These are phyloP conservation scores for Setophaga kirtlandii DNA, from an alignment of 2,113 vertebrate species.

Conservation along the genomic window DNA sequence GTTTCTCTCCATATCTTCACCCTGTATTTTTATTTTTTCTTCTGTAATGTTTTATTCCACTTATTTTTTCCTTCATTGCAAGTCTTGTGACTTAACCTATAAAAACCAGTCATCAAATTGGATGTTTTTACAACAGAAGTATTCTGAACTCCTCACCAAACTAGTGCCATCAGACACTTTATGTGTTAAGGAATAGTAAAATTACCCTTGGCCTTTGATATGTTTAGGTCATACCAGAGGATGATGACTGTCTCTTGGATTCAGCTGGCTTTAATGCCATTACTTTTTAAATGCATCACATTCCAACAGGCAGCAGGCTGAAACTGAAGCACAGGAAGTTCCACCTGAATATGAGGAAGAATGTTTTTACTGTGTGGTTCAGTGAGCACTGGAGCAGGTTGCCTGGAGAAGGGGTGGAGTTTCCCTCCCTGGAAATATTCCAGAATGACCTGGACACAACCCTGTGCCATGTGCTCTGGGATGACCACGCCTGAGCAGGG, in stretches of 20 bases:
- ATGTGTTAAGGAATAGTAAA: not conserved
- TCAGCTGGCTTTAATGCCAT: not conserved
- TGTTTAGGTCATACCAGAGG: not conserved
- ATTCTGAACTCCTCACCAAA: not conserved
- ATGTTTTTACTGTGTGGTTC: not conserved
- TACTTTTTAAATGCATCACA: not conserved
- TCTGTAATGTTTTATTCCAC: not conserved
- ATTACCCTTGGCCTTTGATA: not conserved
- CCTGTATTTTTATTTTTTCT: not conserved
- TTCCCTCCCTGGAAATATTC: not conserved
- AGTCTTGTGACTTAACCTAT: not conserved
- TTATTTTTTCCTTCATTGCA: not conserved
- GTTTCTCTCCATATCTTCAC: not conserved
- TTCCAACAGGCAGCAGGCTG: not conserved
- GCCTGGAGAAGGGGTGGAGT: not conserved
- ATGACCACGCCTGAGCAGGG: not conserved
- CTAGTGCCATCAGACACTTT: not conserved
- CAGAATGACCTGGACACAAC: not conserved
- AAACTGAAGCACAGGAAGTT: not conserved
- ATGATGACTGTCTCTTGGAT: not conserved
- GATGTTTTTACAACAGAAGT: not conserved
- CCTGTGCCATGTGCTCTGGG: not conserved
- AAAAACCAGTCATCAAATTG: not conserved
- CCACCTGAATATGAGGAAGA: not conserved
- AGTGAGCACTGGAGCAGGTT: fast-evolving